Conservation (phyloP, 2,888 invertebrate genomes). For the Pecten maximus region DNA sequence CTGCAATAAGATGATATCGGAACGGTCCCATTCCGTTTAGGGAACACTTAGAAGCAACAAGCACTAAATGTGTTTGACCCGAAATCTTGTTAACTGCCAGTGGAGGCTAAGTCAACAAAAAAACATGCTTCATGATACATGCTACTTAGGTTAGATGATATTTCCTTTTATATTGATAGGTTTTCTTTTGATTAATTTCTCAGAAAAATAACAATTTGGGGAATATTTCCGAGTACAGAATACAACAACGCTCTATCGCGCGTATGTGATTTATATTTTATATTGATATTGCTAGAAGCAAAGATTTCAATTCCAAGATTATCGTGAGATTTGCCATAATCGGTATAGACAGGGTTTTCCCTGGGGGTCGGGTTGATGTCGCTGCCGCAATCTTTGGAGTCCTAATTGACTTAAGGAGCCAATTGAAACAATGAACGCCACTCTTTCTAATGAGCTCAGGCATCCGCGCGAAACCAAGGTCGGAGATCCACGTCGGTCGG, state of each 20-base stretch:
- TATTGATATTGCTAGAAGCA: neutral
- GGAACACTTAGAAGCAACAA: too few relatives aligned
- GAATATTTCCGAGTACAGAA: neutral
- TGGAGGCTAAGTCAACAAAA: too few relatives aligned
- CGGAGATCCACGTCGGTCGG: neutral
- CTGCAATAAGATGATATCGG: too few relatives aligned
- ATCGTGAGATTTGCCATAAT: neutral
- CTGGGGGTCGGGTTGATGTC: neutral
- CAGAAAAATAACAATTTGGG: neutral
- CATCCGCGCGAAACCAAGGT: neutral
- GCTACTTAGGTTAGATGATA: too few relatives aligned
- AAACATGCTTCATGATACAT: too few relatives aligned
- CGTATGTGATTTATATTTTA: neutral
- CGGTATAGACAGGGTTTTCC: neutral
- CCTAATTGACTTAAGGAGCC: conserved; percentile 13
- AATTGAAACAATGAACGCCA: neutral
- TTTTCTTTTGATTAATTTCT: neutral
- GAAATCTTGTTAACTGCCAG: too few relatives aligned
- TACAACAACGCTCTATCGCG: neutral
- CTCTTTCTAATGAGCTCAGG: neutral
- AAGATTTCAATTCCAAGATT: neutral
- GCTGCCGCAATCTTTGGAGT: neutral
- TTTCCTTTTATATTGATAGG: too few relatives aligned
- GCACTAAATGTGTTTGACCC: too few relatives aligned
- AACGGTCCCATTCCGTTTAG: too few relatives aligned